A percentile compares a stretch with the other conserved stretches of the same genome.
phyloP scores from a whole-genome alignment of 2,113 vertebrate genomes.

The Anhinga anhinga region DNA sequence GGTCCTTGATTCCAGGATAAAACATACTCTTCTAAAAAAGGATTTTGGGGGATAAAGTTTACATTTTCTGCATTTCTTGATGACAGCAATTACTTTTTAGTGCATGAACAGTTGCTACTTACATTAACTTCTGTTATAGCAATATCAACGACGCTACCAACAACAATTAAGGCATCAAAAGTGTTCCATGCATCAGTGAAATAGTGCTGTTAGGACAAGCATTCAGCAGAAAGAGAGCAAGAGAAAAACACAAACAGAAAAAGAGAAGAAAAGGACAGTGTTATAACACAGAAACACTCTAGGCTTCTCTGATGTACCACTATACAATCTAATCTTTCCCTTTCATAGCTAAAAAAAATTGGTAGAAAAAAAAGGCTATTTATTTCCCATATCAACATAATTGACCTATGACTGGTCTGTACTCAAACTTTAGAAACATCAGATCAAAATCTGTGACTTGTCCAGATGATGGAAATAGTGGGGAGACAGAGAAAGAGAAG shows the following conservation, averaged over 20 bases:
- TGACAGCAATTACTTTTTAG: constrained; percentile 70
- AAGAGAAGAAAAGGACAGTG: constrained; percentile 80
- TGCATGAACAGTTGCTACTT: constrained; percentile 85
- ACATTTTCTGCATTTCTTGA: constrained; percentile 53
- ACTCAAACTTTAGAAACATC: constrained; percentile 67
- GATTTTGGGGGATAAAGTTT: not conserved
- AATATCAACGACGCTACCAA: constrained; percentile 99
- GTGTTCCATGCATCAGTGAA: constrained; percentile 99
- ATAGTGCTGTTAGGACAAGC: constrained; percentile 97
- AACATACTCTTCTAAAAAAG: not conserved
- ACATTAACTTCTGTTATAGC: constrained; percentile 99
- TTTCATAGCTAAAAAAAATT: constrained; percentile 60
- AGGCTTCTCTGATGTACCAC: constrained; percentile 54
- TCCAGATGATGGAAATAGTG: constrained; percentile 77
- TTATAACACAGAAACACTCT: constrained; percentile 75
- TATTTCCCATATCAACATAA: constrained; percentile 64
- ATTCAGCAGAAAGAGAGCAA: constrained; percentile 77
- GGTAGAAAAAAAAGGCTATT: constrained; percentile 52
- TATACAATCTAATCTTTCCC: constrained; percentile 63
- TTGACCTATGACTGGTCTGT: constrained; percentile 58
- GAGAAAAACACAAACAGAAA: constrained; percentile 77
- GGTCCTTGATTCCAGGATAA: not conserved
- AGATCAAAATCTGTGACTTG: constrained; percentile 81
- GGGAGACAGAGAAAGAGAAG: constrained; percentile 66
- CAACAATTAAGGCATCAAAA: constrained; percentile 99